Base-by-base conservation (phyloP, 2,797 vertebrate species). In the Pristis pectinata region DNA sequence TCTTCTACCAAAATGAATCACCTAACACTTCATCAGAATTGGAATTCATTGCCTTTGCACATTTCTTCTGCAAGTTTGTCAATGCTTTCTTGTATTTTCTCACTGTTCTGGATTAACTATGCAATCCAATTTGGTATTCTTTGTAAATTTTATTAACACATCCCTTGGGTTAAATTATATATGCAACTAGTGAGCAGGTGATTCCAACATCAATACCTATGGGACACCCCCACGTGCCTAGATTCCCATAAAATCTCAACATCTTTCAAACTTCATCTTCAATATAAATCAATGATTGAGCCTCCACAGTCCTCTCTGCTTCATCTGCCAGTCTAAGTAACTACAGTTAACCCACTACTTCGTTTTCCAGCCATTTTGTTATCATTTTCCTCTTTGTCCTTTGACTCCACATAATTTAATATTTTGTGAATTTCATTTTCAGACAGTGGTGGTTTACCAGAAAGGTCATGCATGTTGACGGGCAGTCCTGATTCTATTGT, bases 401-500 rank as follows among this genome's bases (percentile, higher is more conserved):
- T 27, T 87, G 3, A 53, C 85, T 64, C 34, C 1, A 22, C 17
- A n/a, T 67, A 22, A 8, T 41, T 61, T 64, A n/a, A 91, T 22
- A 7, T 37, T 37, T 6, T 37, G 59, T 91, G 44, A 53, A 53
- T 96, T 24, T 96, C 8, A 95, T 93, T 96, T 97, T 0, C 96
- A 99, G 99, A 99, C 96, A 99, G 99, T 94, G 99, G 99, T 95
- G 99, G 99, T 3, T 98, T 99, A 97, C 99, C 99, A 74, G 99
- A 99, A 79, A 97, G 99, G 95, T 99, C 98, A 0, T 99, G 99
- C 96, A 99, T 98, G 95, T 96, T 99, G 97, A 99, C 99, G 74
- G 99, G 99, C 95, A 96, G 97, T 17, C 98, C 98, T 87, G 99
- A 99, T 94, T 98, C 99, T 95, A 99, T 99, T 96, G 97, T 97